A percentile compares a stretch with the other conserved stretches of the same genome.
Conservation (phyloP, 2,888 invertebrate genomes). For the Aproaerema taeniolella region DNA sequence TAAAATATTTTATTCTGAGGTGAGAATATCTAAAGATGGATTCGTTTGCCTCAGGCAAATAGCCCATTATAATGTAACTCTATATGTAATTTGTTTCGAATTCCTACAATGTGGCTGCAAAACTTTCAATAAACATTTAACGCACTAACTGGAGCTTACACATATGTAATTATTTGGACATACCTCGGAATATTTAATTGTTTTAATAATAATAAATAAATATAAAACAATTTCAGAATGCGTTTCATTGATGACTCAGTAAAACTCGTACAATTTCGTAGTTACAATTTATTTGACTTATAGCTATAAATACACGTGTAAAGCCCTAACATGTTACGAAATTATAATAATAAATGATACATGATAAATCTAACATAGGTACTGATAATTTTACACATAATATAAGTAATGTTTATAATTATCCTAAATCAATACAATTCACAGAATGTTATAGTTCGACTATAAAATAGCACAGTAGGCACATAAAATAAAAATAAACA, state of each 20-base stretch:
- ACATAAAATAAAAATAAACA: conserved; percentile 20
- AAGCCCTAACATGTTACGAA: conserved; percentile 42
- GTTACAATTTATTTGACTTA: conserved; percentile 66
- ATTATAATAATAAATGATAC: conserved; percentile 28
- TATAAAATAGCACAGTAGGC: conserved; percentile 17
- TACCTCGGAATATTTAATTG: conserved; percentile 10
- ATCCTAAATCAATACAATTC: conserved; percentile 18
- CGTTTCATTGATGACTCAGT: conserved; percentile 5
- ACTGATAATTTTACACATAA: conserved; percentile 25
- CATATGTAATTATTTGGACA: no score
- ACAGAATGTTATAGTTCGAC: conserved; percentile 24
- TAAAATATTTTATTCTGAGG: no score
- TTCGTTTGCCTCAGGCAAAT: no score
- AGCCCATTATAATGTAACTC: no score
- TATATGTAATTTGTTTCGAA: no score
- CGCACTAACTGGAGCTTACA: no score
- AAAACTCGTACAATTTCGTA: conserved; percentile 30
- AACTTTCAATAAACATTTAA: no score
- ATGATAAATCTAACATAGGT: conserved; percentile 20
- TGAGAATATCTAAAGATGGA: no score
- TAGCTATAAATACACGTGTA: conserved; percentile 58
- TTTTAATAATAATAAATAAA: conserved; percentile 6
- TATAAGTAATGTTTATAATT: conserved; percentile 12
- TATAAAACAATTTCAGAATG: conserved; percentile 1
- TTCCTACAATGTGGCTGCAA: no score